Percentiles rank a stretch among this genome's conserved stretches.
These are phyloP conservation scores for Thalassarche chlororhynchos DNA, from an alignment of 2,113 vertebrate genomes.

Conservation along the genomic window DNA sequence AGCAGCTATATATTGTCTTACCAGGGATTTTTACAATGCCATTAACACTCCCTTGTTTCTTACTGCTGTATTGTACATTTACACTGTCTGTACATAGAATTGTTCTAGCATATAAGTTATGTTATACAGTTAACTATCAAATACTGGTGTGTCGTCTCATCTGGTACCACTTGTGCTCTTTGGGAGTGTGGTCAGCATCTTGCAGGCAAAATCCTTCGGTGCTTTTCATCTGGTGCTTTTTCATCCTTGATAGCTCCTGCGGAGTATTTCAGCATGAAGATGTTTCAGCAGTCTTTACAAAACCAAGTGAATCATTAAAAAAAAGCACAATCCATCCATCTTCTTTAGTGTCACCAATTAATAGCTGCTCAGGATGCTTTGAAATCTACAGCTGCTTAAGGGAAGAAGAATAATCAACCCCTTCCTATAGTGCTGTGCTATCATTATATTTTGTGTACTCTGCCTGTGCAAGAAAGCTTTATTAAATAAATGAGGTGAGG, in stretches of 20 bases:
- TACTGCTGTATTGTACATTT: background rate
- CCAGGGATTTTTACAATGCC: background rate
- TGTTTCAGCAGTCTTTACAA: conserved; percentile 24
- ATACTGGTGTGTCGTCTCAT: background rate
- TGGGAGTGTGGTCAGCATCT: conserved; percentile 30
- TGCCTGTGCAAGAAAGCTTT: background rate
- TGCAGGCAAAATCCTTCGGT: conserved; percentile 22
- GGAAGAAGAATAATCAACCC: conserved; percentile 2
- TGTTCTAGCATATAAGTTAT: background rate
- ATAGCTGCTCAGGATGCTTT: conserved; percentile 24
- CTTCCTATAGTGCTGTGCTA: background rate
- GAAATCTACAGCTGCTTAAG: conserved; percentile 16
- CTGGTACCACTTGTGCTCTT: background rate
- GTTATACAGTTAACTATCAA: background rate
- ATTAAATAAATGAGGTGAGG: background rate
- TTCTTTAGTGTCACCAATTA: conserved; percentile 52
- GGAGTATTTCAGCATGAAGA: background rate
- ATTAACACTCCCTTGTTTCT: background rate
- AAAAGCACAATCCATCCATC: conserved; percentile 34
- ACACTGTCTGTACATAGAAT: background rate
- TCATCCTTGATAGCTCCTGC: conserved; percentile 23
- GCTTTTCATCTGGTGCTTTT: conserved; percentile 30
- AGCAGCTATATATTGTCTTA: background rate
- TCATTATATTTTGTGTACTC: background rate
- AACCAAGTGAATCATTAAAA: conserved; percentile 53